Base-by-base conservation (phyloP, 1,140 invertebrate species). In the Chionoecetes opilio region DNA sequence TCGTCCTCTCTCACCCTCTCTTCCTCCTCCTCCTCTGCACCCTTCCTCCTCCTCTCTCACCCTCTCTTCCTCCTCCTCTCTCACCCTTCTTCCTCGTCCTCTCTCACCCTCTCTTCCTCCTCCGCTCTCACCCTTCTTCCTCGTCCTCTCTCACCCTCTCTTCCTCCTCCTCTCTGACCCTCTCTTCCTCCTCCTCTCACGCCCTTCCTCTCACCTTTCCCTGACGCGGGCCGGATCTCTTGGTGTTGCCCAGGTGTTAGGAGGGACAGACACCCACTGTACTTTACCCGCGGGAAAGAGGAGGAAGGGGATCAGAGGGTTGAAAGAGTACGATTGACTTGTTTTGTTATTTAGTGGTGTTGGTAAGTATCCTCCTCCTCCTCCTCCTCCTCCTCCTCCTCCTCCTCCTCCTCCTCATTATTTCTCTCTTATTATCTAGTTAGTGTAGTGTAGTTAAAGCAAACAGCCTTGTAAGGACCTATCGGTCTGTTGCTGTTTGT, bases 331-430 rank as follows among this genome's bases (percentile, higher is more conserved):
- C 46, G 46, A 17, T 14, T 53, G 8, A 53, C 2, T 14, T 14
- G 11, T n/a, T n/a, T n/a, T n/a, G n/a, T n/a, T n/a, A 14, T 53
- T 53, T 53, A 14, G 21, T 53, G 46, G 2, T 53, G 21, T 9
- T 53, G n/a, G 11, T 75, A 75, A 21, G 63, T n/a, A 21, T 8
- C 6, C 86, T 87, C 31, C 31, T 87, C 29, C 86, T 87, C 31
- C 86, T 87, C 86, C 86, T 34, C 86, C 38, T 87, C n/a, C n/a
- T 87, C 86, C 86, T 87, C 86, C 86, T 87, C 86, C 38, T 87
- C 86, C 86, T 87, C 63, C 63, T 75, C 63, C 63, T 75, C 63
- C 63, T 53, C 46, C 46, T 53, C 46, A 9, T 53, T n/a, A n/a
- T n/a, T n/a, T n/a, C n/a, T n/a, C n/a, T n/a, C n/a, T n/a, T n/a